A percentile compares a stretch with the other conserved stretches of the same genome.
Evolutionary conservation across 2,113 vertebrate species (phyloP).

Genomic region (Rhizomys pruinosus): DNA sequence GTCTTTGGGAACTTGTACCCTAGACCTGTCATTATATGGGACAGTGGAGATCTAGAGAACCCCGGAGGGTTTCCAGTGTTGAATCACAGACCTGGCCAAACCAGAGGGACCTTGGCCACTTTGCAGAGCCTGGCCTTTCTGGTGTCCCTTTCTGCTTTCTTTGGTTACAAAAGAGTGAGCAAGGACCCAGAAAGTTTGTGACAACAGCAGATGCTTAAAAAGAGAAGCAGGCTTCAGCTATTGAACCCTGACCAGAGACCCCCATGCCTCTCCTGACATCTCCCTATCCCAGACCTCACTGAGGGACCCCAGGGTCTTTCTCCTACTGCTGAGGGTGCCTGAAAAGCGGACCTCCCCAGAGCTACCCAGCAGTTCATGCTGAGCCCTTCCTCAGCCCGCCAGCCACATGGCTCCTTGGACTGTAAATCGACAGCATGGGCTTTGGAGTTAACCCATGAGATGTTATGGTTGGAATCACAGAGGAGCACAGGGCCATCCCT

Average conservation of each 20-base stretch:
- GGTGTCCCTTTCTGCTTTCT: background rate
- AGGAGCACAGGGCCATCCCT: background rate
- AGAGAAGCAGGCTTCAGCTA: background rate
- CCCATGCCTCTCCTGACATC: background rate
- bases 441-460: rapidly evolving
- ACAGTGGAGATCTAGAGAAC: no score
- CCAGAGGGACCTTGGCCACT: background rate
- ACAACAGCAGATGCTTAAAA: background rate
- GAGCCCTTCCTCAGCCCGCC: background rate
- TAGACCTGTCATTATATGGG: background rate
- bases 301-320: background rate
- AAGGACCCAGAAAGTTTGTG: background rate
- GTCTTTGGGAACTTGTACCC: background rate
- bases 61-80: background rate
- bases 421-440: background rate
- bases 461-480: background rate
- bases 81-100: background rate
- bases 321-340: background rate
- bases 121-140: background rate
- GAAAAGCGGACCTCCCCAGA: background rate
- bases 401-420: rapidly evolving
- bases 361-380: rapidly evolving
- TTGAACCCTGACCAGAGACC: background rate
- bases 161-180: background rate
- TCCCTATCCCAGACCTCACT: background rate